A percentile compares a stretch with the other conserved stretches of the same genome.
Conservation (phyloP, 2,113 vertebrate species). For the Morone saxatilis region DNA sequence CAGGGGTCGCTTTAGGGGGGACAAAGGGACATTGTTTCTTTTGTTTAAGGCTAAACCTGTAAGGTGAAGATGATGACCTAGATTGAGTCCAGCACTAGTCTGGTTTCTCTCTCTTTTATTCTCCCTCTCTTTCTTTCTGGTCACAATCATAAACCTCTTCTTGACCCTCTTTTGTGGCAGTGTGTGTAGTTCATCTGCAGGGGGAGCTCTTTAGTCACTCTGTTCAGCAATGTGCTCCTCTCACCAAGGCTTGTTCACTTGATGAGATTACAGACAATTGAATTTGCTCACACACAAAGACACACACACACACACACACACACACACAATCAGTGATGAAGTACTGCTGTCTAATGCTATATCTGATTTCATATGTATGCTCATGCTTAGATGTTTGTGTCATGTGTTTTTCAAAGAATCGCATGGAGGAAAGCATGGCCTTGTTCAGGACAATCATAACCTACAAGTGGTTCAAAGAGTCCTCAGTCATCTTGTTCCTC, state of each 20-base stretch:
- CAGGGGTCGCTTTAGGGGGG: background rate
- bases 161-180: constrained; percentile 31
- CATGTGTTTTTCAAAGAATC: constrained; percentile 81
- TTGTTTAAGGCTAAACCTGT: constrained; percentile 53
- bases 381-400: constrained; percentile 13
- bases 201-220: constrained; percentile 81
- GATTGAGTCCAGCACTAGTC: constrained; percentile 45
- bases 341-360: constrained; percentile 6
- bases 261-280: constrained; percentile 50
- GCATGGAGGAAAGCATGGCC: constrained; percentile 93
- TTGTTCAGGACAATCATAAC: constrained; percentile 92
- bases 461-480: constrained; percentile 90
- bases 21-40: constrained; percentile 56
- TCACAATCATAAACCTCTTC: constrained; percentile 14
- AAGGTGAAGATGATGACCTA: constrained; percentile 64
- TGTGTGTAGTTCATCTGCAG: constrained; percentile 61
- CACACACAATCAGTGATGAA: constrained; percentile 24
- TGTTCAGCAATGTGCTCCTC: constrained; percentile 34
- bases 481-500: constrained; percentile 92
- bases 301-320: too few relatives aligned
- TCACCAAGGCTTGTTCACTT: constrained; percentile 28
- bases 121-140: constrained; percentile 11
- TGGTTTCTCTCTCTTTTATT: background rate
- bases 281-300: constrained; percentile 32
- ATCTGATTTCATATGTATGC: constrained; percentile 22